These are phyloP conservation scores for Phenacoccus solenopsis DNA, from an alignment of 1,140 invertebrate species.

Conservation along the genomic window DNA sequence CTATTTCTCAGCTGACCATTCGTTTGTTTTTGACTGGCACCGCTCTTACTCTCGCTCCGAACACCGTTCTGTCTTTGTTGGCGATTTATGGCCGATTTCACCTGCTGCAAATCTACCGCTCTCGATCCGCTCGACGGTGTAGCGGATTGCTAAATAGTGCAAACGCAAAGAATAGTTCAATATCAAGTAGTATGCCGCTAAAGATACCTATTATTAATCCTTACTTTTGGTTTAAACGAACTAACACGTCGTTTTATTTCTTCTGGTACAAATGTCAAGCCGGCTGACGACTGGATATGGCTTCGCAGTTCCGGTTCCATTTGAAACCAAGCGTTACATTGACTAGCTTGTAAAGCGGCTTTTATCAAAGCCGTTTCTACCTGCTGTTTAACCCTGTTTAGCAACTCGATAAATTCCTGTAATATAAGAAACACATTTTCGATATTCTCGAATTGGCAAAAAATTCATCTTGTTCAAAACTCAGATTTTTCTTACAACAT, in stretches of 20 bases:
- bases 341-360: not conserved
- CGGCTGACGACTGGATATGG: constrained; percentile 6
- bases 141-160: not conserved
- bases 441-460: no score
- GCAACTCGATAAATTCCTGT: not conserved
- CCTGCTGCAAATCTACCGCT: not conserved
- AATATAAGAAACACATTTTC: not conserved
- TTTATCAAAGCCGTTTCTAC: not conserved
- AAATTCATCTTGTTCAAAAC: no score
- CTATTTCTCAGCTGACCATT: not conserved
- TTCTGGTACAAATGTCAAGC: not conserved
- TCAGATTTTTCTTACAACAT: no score
- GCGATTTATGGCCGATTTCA: not conserved
- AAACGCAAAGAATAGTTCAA: not conserved
- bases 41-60: not conserved
- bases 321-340: constrained; percentile 3
- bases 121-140: not conserved
- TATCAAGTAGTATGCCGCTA: no score
- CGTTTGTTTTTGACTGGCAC: not conserved
- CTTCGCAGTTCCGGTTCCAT: not conserved
- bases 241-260: not conserved
- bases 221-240: not conserved
- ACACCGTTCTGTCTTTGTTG: not conserved
- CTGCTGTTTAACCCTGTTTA: not conserved
- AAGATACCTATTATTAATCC: not conserved